phyloP scores from a whole-genome alignment of 2,888 invertebrate species.

The Drosophila acutilabella region DNA sequence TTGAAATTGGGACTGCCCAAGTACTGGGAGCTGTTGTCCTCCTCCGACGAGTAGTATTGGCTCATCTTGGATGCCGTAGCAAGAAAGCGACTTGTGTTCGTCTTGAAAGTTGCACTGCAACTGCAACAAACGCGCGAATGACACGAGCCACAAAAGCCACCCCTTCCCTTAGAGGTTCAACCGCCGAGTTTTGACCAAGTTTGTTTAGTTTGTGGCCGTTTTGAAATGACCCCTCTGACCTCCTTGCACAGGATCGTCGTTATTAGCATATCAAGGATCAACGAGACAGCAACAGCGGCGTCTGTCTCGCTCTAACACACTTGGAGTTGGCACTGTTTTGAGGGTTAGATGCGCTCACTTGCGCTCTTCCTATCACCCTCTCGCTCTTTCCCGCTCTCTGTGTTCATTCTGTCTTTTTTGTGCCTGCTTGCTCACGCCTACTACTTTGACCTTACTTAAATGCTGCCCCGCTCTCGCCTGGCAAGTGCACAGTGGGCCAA shows the following conservation, averaged over 20 bases:
- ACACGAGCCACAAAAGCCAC: slow-evolving; percentile 60
- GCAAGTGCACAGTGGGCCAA: not conserved
- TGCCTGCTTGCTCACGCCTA: slow-evolving; percentile 56
- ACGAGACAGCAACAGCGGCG: slow-evolving; percentile 57
- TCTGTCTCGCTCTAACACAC: slow-evolving; percentile 23
- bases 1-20: slow-evolving; percentile 79
- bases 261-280: slow-evolving; percentile 79
- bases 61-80: slow-evolving; percentile 49
- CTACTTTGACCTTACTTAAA: slow-evolving; percentile 57
- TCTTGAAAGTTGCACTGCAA: slow-evolving; percentile 64
- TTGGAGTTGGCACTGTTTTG: slow-evolving; percentile 35
- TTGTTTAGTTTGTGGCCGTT: slow-evolving; percentile 58
- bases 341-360: slow-evolving; percentile 60
- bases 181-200: slow-evolving; percentile 72
- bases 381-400: not conserved
- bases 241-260: slow-evolving; percentile 60
- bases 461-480: slow-evolving; percentile 34
- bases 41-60: slow-evolving; percentile 82
- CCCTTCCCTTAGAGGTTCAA: slow-evolving; percentile 73
- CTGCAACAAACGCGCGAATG: slow-evolving; percentile 59
- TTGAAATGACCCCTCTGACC: slow-evolving; percentile 72
- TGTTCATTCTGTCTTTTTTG: no score
- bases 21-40: slow-evolving; percentile 81
- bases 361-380: slow-evolving; percentile 1
- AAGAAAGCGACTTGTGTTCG: slow-evolving; percentile 45